phyloP scores from a whole-genome alignment of 2,113 vertebrate species.

The Empidonax traillii region DNA sequence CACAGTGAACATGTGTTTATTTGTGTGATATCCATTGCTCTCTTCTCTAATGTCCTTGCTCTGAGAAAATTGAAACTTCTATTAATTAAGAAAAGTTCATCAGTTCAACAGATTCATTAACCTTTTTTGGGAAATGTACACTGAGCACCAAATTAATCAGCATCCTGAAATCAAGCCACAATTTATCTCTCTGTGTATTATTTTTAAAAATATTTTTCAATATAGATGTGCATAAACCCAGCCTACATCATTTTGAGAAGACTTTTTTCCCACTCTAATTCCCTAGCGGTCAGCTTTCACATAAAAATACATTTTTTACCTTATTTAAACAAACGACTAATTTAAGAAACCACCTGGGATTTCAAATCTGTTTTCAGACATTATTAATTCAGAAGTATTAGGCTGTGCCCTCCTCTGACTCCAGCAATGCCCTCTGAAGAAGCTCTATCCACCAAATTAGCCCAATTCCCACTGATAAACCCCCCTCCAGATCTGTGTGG shows the following conservation, averaged over 20 bases:
- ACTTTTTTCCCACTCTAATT: not conserved
- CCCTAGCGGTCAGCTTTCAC: not conserved
- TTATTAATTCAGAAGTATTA: constrained; percentile 31
- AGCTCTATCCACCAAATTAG: constrained; percentile 24
- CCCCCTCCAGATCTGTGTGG: not conserved
- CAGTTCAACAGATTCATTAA: constrained; percentile 66
- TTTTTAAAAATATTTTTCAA: not conserved
- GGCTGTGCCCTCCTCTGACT: constrained; percentile 26
- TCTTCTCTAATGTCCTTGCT: not conserved
- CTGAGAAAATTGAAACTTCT: constrained; percentile 47
- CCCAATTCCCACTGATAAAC: constrained; percentile 23
- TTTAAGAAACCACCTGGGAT: not conserved
- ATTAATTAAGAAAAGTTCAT: constrained; percentile 62
- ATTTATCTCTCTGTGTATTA: not conserved
- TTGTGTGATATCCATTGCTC: not conserved
- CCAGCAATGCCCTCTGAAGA: not conserved
- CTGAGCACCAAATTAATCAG: constrained; percentile 65
- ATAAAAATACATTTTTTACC: not conserved
- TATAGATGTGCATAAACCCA: not conserved
- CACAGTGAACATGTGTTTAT: not conserved
- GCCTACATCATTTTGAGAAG: not conserved
- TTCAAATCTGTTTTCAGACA: constrained; percentile 10
- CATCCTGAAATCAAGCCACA: constrained; percentile 29
- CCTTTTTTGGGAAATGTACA: constrained; percentile 55
- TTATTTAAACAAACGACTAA: constrained; percentile 35